Evolutionary conservation across 2,113 vertebrate species (phyloP).

Genomic region (Okapia johnstoni): DNA sequence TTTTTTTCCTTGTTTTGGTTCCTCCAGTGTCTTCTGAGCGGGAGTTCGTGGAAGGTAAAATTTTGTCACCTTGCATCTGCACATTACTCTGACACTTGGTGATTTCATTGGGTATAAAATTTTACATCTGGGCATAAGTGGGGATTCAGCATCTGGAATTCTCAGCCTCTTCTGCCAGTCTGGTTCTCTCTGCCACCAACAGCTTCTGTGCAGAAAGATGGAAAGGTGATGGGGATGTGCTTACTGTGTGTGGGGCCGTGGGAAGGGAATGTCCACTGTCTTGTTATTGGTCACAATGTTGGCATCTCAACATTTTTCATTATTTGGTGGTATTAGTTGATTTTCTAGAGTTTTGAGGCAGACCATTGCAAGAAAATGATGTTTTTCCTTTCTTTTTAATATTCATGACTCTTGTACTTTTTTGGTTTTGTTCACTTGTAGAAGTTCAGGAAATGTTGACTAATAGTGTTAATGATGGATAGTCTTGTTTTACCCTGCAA

Average conservation of each 20-base stretch:
- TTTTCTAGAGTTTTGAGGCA: background rate
- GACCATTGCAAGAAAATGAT: background rate
- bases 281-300: background rate
- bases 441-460: background rate
- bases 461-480: background rate
- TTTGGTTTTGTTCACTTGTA: background rate
- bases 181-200: background rate
- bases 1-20: background rate
- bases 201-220: background rate
- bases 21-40: background rate
- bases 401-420: background rate
- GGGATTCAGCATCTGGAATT: background rate
- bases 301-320: background rate
- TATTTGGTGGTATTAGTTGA: background rate
- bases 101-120: background rate
- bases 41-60: background rate
- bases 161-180: background rate
- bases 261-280: background rate
- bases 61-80: background rate
- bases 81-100: background rate
- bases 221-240: too few relatives aligned
- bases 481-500: background rate
- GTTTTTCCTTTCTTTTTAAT: background rate
- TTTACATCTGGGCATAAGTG: background rate
- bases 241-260: accelerated